Evolutionary conservation across 2,888 invertebrate species (phyloP).

Genomic region (Platerodrilus igneus): DNA sequence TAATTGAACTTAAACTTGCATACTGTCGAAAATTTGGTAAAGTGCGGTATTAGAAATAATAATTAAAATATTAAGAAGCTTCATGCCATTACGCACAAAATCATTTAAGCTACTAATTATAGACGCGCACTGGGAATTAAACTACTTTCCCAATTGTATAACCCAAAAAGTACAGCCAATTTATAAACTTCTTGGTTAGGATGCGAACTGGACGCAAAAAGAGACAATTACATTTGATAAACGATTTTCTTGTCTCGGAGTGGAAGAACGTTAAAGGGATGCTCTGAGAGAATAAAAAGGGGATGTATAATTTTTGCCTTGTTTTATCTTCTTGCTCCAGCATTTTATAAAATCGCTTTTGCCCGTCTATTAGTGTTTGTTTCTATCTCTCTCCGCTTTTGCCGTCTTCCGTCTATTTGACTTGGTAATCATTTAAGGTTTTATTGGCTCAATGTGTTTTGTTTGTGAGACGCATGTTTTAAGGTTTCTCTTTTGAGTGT

Average conservation of each 20-base stretch:
- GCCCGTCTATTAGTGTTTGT: slow-evolving; percentile 29
- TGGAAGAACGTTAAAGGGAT: slow-evolving; percentile 24
- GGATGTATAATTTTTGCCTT: slow-evolving; percentile 45
- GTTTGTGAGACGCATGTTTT: slow-evolving; percentile 15
- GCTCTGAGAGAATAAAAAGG: slow-evolving; percentile 38
- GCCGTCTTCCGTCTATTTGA: slow-evolving; percentile 9
- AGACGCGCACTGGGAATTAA: too few species aligned
- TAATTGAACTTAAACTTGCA: too few species aligned
- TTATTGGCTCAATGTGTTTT: slow-evolving; percentile 16
- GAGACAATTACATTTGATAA: slow-evolving; percentile 46
- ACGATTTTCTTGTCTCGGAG: slow-evolving; percentile 40
- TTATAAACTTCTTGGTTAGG: slow-evolving; percentile 23
- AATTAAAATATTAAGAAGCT: too few species aligned
- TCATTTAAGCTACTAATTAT: too few species aligned
- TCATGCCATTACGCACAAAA: too few species aligned
- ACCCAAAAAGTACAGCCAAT: slow-evolving; percentile 23
- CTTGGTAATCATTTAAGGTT: slow-evolving; percentile 11
- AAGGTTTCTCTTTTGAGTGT: too few species aligned
- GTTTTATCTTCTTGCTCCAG: slow-evolving; percentile 43
- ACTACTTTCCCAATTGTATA: too few species aligned
- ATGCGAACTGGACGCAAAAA: slow-evolving; percentile 38
- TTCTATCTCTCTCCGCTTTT: slow-evolving; percentile 9
- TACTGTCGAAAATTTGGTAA: too few species aligned
- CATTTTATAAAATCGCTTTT: slow-evolving; percentile 45
- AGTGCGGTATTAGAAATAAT: too few species aligned